phyloP scores from a whole-genome alignment of 2,113 vertebrate species.

The Shinisaurus crocodilurus region DNA sequence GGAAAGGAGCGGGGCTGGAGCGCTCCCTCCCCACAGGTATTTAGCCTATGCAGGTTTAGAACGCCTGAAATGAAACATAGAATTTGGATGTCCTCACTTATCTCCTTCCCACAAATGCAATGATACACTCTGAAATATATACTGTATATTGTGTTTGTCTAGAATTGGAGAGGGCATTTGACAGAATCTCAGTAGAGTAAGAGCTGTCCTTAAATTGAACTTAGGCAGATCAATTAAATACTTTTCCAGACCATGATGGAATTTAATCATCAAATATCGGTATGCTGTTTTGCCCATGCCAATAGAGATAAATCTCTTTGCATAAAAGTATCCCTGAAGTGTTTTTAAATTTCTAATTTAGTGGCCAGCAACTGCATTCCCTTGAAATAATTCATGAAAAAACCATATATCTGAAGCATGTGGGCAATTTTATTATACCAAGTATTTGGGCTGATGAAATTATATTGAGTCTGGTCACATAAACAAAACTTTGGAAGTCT shows the following conservation, averaged over 20 bases:
- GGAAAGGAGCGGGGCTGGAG: too few species aligned
- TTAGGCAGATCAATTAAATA: not conserved
- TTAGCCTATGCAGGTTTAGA: too few species aligned
- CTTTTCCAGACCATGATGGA: not conserved
- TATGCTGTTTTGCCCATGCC: not conserved
- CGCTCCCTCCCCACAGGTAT: too few species aligned
- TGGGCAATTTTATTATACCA: not conserved
- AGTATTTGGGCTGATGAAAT: not conserved
- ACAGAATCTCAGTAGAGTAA: not conserved
- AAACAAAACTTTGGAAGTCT: not conserved
- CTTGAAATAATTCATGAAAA: constrained; percentile 8
- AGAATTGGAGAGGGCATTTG: not conserved
- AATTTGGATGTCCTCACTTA: not conserved
- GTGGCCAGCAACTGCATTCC: not conserved
- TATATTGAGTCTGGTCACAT: not conserved
- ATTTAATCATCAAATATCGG: not conserved
- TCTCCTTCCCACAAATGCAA: not conserved
- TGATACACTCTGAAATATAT: not conserved
- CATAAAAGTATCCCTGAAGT: not conserved
- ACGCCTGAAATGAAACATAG: too few species aligned
- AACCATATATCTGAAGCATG: not conserved
- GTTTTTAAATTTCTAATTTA: constrained; percentile 18
- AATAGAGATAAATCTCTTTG: not conserved
- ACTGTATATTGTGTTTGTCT: not conserved
- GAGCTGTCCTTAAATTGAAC: not conserved